Evolutionary conservation across 2,888 invertebrate genomes (phyloP), one percentile per base, ranked within the genome.

Genomic region (Neoaliturus tenellus): DNA sequence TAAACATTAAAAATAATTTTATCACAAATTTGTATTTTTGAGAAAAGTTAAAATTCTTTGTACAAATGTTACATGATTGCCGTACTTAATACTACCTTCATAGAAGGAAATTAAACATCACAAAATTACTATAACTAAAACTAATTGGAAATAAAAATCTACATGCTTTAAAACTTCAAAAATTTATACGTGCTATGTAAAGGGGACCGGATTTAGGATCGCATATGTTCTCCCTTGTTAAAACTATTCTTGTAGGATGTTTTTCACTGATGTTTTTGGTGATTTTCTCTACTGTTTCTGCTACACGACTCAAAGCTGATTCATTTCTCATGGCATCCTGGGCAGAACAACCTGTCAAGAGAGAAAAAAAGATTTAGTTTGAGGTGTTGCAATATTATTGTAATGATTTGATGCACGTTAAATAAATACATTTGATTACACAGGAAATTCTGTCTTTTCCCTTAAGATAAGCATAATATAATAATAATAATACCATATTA

Each of bases 161-260:
- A 44, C 17, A 14, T 14, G 2, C 44, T 14, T 2, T 44, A 44
- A 44, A 14, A 3, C 44, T 44, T 44, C 44, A 44, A 44, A 44
- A 4, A 14, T 17, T 12, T 8, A 44, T 17, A 44, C 12, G 8
- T 44, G 44, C 44, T 31, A 78, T 33, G 20, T 10, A 55, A 4
- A 78, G 31, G 6, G 78, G 78, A 20, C 78, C 78, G 12, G 78
- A 78, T 33, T 4, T 78, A 31, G 78, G 78, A 33, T 78, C 35
- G n/a, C 55, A 33, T 0, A 78, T 33, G 8, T 33, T 3, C n/a
- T 78, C 4, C 17, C 78, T 78, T 8, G 31, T 78, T 3, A 78
- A 23, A 17, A n/a, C 33, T 55, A 78, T n/a, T 33, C 35, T 51
- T 6, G 35, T 55, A 51, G 31, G 17, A n/a, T 20, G 33, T 55